These are phyloP conservation scores for Haliclystus octoradiatus DNA, from an alignment of 30 jellyfish, hydroid and myxozoan species.

Conservation along the genomic window DNA sequence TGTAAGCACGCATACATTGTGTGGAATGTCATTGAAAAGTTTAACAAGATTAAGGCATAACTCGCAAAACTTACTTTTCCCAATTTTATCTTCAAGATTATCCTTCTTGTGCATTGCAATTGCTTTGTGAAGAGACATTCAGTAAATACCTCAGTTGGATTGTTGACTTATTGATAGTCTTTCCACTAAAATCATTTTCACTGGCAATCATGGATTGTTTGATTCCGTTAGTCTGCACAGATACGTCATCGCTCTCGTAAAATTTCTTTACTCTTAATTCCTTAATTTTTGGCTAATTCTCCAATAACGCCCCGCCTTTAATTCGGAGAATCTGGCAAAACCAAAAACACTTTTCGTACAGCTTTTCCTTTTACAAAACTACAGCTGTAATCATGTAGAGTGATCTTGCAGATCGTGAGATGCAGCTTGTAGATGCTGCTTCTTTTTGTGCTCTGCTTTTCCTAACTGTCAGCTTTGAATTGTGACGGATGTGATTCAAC, in stretches of 20 bases:
- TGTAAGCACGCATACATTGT: conserved; percentile 17
- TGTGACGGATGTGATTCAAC: background rate
- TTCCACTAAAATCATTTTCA: conserved; percentile 11
- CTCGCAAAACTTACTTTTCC: conserved; percentile 23
- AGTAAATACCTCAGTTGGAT: conserved; percentile 23
- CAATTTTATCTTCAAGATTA: conserved; percentile 5
- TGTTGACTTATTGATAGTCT: conserved; percentile 3
- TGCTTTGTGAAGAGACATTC: conserved; percentile 26
- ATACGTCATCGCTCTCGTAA: conserved; percentile 16
- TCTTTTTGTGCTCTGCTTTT: background rate
- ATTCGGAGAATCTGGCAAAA: background rate
- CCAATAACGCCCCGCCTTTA: background rate
- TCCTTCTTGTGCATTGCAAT: conserved; percentile 12
- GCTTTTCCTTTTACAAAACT: background rate
- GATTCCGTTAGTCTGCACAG: conserved; percentile 28
- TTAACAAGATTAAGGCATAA: conserved; percentile 15
- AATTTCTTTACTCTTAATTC: background rate
- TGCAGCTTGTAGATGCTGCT: background rate
- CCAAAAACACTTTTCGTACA: background rate
- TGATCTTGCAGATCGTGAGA: background rate
- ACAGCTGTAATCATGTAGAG: background rate
- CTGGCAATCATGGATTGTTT: conserved; percentile 8
- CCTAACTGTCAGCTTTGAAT: background rate
- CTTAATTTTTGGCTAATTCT: background rate
- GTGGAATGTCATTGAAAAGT: conserved; percentile 15